Evolutionary conservation across 2,888 invertebrate genomes (phyloP).

Genomic region (Orgyia antiqua): DNA sequence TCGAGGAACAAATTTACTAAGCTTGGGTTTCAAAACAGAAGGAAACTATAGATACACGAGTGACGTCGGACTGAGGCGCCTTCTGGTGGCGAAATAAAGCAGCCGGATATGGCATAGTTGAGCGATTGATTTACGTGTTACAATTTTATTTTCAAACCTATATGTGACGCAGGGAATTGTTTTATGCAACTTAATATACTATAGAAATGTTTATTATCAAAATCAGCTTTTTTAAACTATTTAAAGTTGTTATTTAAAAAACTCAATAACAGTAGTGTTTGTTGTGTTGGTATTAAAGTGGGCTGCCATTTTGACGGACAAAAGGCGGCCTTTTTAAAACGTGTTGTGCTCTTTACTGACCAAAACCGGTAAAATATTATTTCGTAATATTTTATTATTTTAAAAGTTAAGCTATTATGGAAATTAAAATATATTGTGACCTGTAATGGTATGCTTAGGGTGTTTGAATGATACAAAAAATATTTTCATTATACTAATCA

Average conservation of each 20-base stretch:
- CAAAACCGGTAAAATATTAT: no score
- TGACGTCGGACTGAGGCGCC: constrained; percentile 71
- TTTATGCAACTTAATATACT: no score
- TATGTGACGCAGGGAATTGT: constrained; percentile 3
- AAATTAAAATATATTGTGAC: no score
- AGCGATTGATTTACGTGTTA: constrained; percentile 22
- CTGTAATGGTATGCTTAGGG: no score
- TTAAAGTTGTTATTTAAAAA: constrained; percentile 4
- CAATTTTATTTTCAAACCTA: constrained; percentile 3
- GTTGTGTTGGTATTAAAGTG: constrained; percentile 37
- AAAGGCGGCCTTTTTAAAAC: constrained; percentile 46
- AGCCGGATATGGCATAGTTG: constrained; percentile 53
- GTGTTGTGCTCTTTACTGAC: constrained; percentile 37
- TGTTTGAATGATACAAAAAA: no score
- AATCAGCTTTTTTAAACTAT: constrained; percentile 1
- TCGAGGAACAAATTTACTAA: constrained; percentile 68
- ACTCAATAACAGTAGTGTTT: no score
- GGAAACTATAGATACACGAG: constrained; percentile 77
- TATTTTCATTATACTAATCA: no score
- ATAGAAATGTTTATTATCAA: no score
- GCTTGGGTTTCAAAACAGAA: constrained; percentile 80
- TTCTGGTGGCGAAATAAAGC: constrained; percentile 51
- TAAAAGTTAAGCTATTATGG: no score
- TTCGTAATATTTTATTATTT: no score
- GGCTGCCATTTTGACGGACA: constrained; percentile 31